Percentiles rank a stretch among this genome's conserved stretches.
phyloP scores from a whole-genome alignment of 2,888 invertebrate species.

The Dasysyrphus albostriatus region DNA sequence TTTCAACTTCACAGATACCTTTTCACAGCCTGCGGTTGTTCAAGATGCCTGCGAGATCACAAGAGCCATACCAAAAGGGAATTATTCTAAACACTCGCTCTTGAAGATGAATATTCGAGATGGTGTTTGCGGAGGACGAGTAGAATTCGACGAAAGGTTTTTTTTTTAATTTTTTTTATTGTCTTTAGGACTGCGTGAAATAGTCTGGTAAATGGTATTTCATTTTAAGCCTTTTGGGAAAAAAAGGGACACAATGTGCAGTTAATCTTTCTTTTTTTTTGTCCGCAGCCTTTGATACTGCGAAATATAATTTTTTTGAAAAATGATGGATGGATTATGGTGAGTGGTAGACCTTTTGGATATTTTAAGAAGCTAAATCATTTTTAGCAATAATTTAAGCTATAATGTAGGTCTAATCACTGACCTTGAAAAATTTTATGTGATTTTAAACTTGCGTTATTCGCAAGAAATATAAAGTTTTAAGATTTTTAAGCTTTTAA shows the following conservation, averaged over 20 bases:
- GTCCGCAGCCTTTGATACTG: neutral
- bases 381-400: neutral
- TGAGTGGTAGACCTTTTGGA: neutral
- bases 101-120: neutral
- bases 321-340: constrained; percentile 7
- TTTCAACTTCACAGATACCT: constrained; percentile 19
- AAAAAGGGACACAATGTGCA: constrained; percentile 13
- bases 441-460: too few relatives aligned
- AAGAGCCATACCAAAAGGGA: neutral
- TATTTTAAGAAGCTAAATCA: neutral
- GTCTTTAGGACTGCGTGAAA: neutral
- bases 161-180: neutral
- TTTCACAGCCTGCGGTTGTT: constrained; percentile 2
- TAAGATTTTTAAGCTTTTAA: too few relatives aligned
- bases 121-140: neutral
- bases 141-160: constrained; percentile 7
- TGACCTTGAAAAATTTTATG: neutral
- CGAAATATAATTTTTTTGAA: neutral
- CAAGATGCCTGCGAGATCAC: neutral
- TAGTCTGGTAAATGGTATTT: neutral
- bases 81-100: neutral
- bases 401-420: neutral
- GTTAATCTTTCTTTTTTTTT: constrained; percentile 19
- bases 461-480: too few relatives aligned
- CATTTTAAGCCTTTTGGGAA: constrained; percentile 6